Evolutionary conservation across 2,113 vertebrate species (phyloP).

Genomic region (Sinocyclocheilus anophthalmus): DNA sequence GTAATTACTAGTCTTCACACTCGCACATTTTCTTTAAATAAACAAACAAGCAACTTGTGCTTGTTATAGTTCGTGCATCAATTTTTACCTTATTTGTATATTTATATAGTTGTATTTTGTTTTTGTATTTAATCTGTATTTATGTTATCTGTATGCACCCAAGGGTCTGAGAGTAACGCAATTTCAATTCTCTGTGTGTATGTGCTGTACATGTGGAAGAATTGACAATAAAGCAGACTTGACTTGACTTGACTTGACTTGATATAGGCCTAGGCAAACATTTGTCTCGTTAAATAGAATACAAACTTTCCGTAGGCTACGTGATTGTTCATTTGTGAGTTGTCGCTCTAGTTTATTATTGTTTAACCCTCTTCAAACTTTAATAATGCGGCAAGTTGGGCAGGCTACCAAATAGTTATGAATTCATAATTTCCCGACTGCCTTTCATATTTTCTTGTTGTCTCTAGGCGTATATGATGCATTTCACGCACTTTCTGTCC

Average conservation of each 20-base stretch:
- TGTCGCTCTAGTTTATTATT: background rate
- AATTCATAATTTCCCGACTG: background rate
- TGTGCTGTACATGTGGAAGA: no score
- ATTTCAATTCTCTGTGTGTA: no score
- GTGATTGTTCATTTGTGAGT: background rate
- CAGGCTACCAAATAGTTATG: background rate
- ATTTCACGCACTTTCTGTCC: background rate
- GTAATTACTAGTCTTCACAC: background rate
- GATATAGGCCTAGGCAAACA: background rate
- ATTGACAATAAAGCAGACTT: no score
- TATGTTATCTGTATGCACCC: no score
- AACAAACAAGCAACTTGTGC: background rate
- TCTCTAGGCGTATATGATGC: background rate
- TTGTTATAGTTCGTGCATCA: background rate
- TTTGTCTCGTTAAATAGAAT: background rate
- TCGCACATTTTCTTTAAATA: background rate
- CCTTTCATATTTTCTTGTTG: background rate
- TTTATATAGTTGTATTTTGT: no score
- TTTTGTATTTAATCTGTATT: no score
- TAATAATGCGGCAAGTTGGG: background rate
- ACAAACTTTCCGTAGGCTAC: background rate
- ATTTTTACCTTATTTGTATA: no score
- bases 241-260: no score
- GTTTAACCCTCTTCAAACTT: background rate
- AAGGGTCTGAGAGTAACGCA: no score